Evolutionary conservation across 1,140 invertebrate species (phyloP).

Genomic region (Dreissena rostriformis): DNA sequence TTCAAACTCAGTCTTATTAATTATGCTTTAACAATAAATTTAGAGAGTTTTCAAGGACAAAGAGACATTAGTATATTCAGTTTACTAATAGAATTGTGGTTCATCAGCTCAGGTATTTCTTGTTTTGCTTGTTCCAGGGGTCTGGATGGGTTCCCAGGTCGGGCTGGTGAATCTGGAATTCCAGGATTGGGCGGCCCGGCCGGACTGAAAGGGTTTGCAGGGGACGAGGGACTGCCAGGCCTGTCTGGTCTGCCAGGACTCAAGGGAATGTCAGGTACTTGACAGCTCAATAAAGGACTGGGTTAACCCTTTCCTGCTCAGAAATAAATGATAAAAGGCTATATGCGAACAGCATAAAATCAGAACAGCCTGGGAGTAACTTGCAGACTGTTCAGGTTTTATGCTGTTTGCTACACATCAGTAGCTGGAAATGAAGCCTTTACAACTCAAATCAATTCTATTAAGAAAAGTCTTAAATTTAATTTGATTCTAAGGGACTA

Average conservation of each 20-base stretch:
- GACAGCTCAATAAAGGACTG: not conserved
- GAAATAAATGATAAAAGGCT: no score
- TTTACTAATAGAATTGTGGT: no score
- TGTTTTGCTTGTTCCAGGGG: constrained; percentile 78
- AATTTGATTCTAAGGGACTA: no score
- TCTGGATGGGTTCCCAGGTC: constrained; percentile 86
- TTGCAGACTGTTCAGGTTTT: not conserved
- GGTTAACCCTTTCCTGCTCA: no score
- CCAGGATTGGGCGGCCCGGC: constrained; percentile 84
- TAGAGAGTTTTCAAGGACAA: no score
- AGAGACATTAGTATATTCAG: no score
- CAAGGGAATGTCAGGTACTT: constrained; percentile 37
- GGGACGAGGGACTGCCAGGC: constrained; percentile 86
- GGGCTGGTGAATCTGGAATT: constrained; percentile 84
- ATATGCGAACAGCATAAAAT: no score
- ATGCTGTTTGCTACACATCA: not conserved
- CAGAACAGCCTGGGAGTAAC: no score
- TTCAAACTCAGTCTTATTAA: no score
- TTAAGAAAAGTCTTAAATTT: not conserved
- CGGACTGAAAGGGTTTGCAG: constrained; percentile 87
- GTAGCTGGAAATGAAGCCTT: not conserved
- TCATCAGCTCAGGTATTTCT: no score
- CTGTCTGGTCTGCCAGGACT: constrained; percentile 24
- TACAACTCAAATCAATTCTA: not conserved
- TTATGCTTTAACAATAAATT: no score